Evolutionary conservation across 2,797 vertebrate species (phyloP).

Genomic region (Euphonia xanthogaster): DNA sequence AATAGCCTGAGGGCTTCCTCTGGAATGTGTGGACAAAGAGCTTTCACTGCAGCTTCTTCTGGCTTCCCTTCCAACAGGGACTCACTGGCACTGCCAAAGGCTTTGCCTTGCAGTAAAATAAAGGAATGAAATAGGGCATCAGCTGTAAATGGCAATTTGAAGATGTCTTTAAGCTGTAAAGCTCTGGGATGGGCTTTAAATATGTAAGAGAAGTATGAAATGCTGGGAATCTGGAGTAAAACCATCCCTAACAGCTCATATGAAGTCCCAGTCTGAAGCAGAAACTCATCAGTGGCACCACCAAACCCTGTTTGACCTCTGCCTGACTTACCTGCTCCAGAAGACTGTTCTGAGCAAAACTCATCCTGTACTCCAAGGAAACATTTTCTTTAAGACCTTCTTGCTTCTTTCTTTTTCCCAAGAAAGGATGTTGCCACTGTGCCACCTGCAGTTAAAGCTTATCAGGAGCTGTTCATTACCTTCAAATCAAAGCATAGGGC

Average conservation of each 20-base stretch:
- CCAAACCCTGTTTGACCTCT: not conserved
- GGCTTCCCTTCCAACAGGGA: not conserved
- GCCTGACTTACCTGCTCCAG: not conserved
- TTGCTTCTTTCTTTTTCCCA: not conserved
- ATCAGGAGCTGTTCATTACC: not conserved
- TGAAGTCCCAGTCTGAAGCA: not conserved
- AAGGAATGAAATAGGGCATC: not conserved
- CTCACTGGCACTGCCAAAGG: not conserved
- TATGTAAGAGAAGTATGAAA: not conserved
- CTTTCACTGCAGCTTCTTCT: not conserved
- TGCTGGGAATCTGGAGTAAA: not conserved
- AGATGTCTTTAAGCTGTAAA: not conserved
- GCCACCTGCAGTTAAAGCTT: not conserved
- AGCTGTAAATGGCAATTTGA: not conserved
- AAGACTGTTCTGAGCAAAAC: not conserved
- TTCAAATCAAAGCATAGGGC: not conserved
- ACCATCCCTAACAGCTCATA: not conserved
- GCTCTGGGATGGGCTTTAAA: not conserved
- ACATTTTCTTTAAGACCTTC: not conserved
- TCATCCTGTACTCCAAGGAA: not conserved
- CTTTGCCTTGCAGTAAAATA: not conserved
- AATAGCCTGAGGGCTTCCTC: not conserved
- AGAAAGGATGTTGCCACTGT: not conserved
- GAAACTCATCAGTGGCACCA: not conserved
- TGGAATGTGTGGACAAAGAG: not conserved